Conservation (phyloP, 1,140 invertebrate genomes). For the Arctopsyche grandis region DNA sequence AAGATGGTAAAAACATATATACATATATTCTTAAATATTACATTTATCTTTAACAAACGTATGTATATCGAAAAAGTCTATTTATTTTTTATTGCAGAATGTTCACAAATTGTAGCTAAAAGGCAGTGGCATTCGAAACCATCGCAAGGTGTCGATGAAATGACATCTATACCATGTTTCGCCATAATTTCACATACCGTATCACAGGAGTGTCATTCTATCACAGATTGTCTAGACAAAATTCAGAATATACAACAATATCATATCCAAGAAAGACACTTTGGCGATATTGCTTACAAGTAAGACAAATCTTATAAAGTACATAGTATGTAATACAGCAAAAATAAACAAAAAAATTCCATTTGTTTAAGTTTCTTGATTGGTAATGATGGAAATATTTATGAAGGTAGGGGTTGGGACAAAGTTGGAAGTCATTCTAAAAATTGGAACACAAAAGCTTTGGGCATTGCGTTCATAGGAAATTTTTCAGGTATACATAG, state of each 20-base stretch:
- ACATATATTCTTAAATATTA: too few relatives aligned
- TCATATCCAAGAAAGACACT: background rate
- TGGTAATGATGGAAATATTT: background rate
- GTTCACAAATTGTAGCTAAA: background rate
- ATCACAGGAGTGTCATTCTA: background rate
- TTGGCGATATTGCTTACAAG: background rate
- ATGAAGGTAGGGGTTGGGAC: slow-evolving; percentile 5
- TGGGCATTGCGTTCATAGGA: background rate
- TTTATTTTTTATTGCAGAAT: background rate
- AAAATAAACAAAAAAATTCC: too few relatives aligned
- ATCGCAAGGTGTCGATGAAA: background rate
- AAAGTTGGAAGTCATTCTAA: background rate
- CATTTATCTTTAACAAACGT: too few relatives aligned
- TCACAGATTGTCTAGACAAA: background rate
- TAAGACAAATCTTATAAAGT: too few relatives aligned
- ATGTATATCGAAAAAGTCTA: too few relatives aligned
- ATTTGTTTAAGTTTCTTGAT: background rate
- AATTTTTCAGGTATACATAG: background rate
- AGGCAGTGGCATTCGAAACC: background rate
- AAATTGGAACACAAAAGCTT: background rate
- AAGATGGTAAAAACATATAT: too few relatives aligned
- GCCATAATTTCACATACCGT: background rate
- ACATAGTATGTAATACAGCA: too few relatives aligned
- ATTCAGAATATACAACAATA: background rate
- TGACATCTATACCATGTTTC: background rate